These are phyloP conservation scores for Drosophila niveifrons DNA, from an alignment of 2,888 invertebrate species.

Conservation along the genomic window DNA sequence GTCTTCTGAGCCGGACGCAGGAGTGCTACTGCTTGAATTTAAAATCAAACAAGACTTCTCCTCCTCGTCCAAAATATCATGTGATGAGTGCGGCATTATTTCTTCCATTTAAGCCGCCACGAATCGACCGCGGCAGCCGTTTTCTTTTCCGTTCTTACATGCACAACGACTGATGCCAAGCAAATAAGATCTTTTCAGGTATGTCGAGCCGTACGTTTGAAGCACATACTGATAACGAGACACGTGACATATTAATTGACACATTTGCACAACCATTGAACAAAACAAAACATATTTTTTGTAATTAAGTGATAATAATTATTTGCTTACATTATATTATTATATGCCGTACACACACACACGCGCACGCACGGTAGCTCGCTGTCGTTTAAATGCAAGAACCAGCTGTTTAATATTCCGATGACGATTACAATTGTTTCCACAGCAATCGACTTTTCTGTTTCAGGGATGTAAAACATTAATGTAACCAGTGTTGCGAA, in stretches of 20 bases:
- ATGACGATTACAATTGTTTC: background rate
- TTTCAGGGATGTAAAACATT: background rate
- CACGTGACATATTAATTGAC: background rate
- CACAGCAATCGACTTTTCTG: background rate
- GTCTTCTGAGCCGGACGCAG: slow-evolving; percentile 28
- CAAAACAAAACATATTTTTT: background rate
- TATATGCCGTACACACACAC: background rate
- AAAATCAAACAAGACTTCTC: slow-evolving; percentile 50
- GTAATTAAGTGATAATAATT: background rate
- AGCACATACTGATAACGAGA: background rate
- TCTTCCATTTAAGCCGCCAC: background rate
- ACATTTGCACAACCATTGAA: background rate
- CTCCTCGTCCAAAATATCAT: slow-evolving; percentile 24
- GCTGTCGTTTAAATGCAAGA: background rate
- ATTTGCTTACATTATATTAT: background rate
- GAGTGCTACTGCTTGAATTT: slow-evolving; percentile 20
- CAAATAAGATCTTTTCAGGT: slow-evolving; percentile 6
- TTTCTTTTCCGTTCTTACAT: slow-evolving; percentile 11
- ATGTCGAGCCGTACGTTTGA: background rate
- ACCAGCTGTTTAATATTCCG: background rate
- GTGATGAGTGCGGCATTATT: slow-evolving; percentile 28
- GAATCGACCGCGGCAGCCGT: background rate
- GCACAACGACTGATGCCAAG: background rate
- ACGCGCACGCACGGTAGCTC: background rate
- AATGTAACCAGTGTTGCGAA: background rate